phyloP scores from a whole-genome alignment of 2,888 invertebrate species.

The Silvanus unidentatus region DNA sequence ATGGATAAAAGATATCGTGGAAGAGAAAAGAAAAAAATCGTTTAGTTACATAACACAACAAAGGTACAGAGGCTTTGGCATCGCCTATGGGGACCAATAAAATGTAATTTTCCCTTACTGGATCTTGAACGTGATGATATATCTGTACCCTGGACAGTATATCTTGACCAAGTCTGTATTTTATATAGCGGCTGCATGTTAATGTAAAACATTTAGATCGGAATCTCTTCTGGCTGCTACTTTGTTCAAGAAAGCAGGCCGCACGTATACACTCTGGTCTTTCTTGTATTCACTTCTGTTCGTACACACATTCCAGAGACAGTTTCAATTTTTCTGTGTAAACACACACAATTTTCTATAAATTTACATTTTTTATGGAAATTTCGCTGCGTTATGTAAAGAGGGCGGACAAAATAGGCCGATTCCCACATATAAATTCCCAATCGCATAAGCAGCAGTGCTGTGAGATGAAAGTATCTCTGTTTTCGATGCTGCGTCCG shows the following conservation, averaged over 20 bases:
- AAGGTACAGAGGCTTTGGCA: conserved; percentile 19
- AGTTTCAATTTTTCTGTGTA: conserved; percentile 17
- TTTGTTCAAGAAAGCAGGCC: conserved; percentile 24
- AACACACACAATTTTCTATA: conserved; percentile 19
- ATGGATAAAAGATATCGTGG: neutral
- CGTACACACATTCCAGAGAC: conserved; percentile 21
- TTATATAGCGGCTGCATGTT: conserved; percentile 42
- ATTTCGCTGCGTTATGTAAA: neutral
- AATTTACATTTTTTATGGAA: conserved; percentile 13
- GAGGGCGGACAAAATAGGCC: too few relatives aligned
- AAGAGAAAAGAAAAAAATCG: conserved; percentile 29
- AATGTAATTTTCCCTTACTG: conserved; percentile 29
- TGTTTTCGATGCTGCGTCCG: too few relatives aligned
- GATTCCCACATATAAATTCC: too few relatives aligned
- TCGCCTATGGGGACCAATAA: conserved; percentile 22
- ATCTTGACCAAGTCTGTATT: conserved; percentile 34
- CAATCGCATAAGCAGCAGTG: too few relatives aligned
- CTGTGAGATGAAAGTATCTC: too few relatives aligned
- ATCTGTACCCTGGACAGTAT: conserved; percentile 30
- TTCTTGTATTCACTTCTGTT: conserved; percentile 9
- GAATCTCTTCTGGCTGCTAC: conserved; percentile 45
- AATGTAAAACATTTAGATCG: conserved; percentile 47
- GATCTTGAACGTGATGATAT: conserved; percentile 31
- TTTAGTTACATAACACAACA: conserved; percentile 29
- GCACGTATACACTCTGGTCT: too few relatives aligned